Percentiles rank a stretch among this genome's conserved stretches.
Evolutionary conservation across 2,113 vertebrate genomes (phyloP).

Genomic region (Alligator mississippiensis): DNA sequence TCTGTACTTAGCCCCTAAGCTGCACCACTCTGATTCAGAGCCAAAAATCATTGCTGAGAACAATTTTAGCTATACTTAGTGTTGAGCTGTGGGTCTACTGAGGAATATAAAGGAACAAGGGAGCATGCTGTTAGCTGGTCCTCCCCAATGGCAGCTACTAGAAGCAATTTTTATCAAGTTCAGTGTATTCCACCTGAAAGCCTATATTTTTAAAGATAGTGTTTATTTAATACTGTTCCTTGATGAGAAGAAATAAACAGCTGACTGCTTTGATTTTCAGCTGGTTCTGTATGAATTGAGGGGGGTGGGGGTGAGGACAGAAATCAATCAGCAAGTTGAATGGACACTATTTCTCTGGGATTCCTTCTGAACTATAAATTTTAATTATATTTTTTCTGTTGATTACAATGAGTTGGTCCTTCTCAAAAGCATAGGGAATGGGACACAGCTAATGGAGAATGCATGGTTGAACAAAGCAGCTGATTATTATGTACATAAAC

Average conservation of each 20-base stretch:
- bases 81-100: not conserved
- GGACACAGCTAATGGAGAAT: not conserved
- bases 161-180: slow-evolving; percentile 15
- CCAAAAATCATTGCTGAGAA: not conserved
- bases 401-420: slow-evolving; percentile 49
- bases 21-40: not conserved
- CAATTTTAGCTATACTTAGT: not conserved
- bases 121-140: not conserved
- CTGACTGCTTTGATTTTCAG: slow-evolving; percentile 19
- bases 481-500: not conserved
- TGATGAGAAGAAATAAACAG: not conserved
- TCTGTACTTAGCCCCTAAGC: not conserved
- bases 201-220: slow-evolving; percentile 28
- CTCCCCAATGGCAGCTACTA: not conserved
- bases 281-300: slow-evolving; percentile 31
- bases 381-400: slow-evolving; percentile 50
- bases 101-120: not conserved
- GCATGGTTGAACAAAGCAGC: not conserved
- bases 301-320: not conserved
- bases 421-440: not conserved
- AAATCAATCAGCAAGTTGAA: slow-evolving; percentile 8
- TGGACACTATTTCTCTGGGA: slow-evolving; percentile 20
- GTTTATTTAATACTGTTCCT: slow-evolving; percentile 22
- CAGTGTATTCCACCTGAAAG: not conserved
- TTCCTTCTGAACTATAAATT: slow-evolving; percentile 39